phyloP scores from a whole-genome alignment of 2,797 vertebrate species.

The Micromesistius poutassou region DNA sequence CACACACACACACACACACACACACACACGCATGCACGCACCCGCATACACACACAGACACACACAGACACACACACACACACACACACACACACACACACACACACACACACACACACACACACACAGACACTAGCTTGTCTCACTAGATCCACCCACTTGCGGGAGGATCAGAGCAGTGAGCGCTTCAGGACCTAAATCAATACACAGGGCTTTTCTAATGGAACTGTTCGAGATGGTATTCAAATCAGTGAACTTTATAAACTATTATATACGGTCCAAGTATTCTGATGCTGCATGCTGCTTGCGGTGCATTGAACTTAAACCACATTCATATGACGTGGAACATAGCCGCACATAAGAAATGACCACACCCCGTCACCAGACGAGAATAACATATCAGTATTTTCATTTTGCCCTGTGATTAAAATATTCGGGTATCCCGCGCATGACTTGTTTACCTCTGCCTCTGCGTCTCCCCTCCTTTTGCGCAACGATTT shows the following conservation, averaged over 20 bases:
- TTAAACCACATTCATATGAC: not conserved
- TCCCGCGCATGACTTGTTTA: not conserved
- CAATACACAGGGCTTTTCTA: not conserved
- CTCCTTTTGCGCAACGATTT: not conserved
- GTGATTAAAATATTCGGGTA: not conserved
- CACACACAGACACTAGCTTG: too few species aligned
- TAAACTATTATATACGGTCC: not conserved
- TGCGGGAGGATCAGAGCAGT: conserved; percentile 1
- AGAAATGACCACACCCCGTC: not conserved
- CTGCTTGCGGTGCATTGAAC: not conserved
- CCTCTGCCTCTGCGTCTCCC: conserved; percentile 22
- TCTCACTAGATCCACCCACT: not conserved
- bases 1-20: too few species aligned
- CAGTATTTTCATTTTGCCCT: not conserved
- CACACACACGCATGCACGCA: too few species aligned
- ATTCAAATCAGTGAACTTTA: conserved; percentile 18
- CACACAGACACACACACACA: too few species aligned
- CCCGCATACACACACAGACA: too few species aligned
- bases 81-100: too few species aligned
- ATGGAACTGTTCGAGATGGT: conserved; percentile 36
- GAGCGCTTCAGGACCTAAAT: not conserved
- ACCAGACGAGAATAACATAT: not conserved
- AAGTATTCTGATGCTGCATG: not conserved
- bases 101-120: too few species aligned
- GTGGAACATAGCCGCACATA: not conserved